Conservation (phyloP, 2,797 vertebrate genomes). For the Rhynchotus rufescens region DNA sequence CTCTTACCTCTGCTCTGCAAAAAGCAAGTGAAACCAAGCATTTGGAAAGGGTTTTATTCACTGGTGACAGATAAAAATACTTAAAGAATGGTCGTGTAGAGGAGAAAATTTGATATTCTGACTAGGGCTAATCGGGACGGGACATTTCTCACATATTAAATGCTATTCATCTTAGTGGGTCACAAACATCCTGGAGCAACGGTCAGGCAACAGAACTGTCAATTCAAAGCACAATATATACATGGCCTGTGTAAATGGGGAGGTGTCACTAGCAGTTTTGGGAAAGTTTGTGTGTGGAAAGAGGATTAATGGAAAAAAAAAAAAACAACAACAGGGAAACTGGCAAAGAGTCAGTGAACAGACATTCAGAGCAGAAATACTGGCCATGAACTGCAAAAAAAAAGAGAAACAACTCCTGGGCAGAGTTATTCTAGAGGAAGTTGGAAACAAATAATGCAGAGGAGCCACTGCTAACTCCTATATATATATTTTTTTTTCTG, state of each 20-base stretch:
- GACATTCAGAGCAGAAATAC: background rate
- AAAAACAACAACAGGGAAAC: background rate
- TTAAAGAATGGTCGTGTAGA: background rate
- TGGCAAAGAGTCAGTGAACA: fast-evolving
- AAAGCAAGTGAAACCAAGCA: background rate
- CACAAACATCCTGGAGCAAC: background rate
- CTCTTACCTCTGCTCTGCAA: background rate
- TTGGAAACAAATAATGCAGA: background rate
- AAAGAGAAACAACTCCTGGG: background rate
- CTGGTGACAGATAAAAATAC: background rate
- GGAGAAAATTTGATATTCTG: background rate
- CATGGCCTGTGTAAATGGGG: background rate
- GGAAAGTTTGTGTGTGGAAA: background rate
- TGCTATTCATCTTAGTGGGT: background rate
- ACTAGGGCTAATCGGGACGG: background rate
- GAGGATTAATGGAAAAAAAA: background rate
- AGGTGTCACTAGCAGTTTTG: background rate
- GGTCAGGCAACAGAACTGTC: background rate
- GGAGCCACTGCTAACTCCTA: background rate
- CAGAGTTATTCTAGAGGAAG: background rate
- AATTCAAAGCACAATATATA: background rate
- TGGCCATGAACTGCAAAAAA: background rate
- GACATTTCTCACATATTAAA: background rate
- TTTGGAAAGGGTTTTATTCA: background rate
- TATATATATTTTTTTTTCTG: too few relatives aligned